Percentiles rank a stretch among this genome's conserved stretches.
phyloP scores from a whole-genome alignment of 1,140 invertebrate genomes.

The Drosophila micromelanica region DNA sequence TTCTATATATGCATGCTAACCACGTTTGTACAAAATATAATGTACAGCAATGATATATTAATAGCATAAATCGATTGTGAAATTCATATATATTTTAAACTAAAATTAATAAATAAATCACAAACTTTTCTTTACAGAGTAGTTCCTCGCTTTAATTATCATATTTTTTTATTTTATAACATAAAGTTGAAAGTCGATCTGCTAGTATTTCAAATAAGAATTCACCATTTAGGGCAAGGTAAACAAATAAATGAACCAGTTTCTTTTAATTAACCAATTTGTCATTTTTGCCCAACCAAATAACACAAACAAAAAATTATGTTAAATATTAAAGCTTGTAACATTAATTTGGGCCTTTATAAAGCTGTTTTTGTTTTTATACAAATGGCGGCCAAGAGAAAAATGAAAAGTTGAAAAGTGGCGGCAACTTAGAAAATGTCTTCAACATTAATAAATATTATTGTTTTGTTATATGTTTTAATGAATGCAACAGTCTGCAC shows the following conservation, averaged over 20 bases:
- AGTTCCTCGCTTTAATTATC: neutral
- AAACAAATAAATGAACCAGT: slow-evolving; percentile 56
- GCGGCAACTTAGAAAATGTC: slow-evolving; percentile 37
- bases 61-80: too few relatives aligned
- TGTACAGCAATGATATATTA: too few relatives aligned
- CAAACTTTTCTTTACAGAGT: neutral
- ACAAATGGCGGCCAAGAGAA: slow-evolving; percentile 9
- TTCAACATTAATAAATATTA: slow-evolving; percentile 37
- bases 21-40: too few relatives aligned
- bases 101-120: neutral
- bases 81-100: too few relatives aligned
- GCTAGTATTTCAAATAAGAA: slow-evolving; percentile 10
- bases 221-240: neutral
- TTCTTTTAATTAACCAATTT: slow-evolving; percentile 72
- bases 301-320: slow-evolving; percentile 24
- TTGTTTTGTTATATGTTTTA: slow-evolving; percentile 7
- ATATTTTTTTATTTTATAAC: neutral
- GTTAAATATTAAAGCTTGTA: slow-evolving; percentile 20
- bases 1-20: too few relatives aligned
- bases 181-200: slow-evolving; percentile 31
- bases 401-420: slow-evolving; percentile 8
- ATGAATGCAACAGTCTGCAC: slow-evolving; percentile 40
- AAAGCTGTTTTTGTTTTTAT: slow-evolving; percentile 17
- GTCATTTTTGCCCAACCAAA: slow-evolving; percentile 53
- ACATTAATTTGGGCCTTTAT: slow-evolving; percentile 14